These are phyloP conservation scores for Actinernus sp. DNA, from an alignment of 92 coral and sea anemone species.

Conservation along the genomic window DNA sequence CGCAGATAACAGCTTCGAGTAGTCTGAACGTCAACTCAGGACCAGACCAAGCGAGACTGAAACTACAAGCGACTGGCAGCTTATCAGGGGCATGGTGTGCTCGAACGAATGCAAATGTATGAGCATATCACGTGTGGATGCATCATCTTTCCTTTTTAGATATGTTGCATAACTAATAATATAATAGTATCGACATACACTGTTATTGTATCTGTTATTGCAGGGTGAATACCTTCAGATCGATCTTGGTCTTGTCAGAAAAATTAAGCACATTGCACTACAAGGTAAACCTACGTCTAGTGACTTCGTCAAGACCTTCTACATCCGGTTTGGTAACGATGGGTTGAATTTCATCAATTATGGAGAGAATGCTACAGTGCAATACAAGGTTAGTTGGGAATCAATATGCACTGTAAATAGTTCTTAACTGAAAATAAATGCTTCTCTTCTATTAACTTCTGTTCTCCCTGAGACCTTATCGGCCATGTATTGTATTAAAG, in stretches of 20 bases:
- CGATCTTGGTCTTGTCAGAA: constrained; percentile 75
- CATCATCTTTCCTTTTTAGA: too few species aligned
- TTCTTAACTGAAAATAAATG: too few species aligned
- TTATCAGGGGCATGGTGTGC: constrained; percentile 92
- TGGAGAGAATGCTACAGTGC: constrained; percentile 74
- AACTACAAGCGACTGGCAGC: constrained; percentile 41
- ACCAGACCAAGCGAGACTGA: constrained; percentile 87
- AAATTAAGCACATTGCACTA: constrained; percentile 67
- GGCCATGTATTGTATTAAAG: too few species aligned
- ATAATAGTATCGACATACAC: too few species aligned
- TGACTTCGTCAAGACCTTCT: constrained; percentile 73
- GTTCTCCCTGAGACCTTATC: too few species aligned
- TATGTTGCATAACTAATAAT: too few species aligned
- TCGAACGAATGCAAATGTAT: constrained; percentile 57
- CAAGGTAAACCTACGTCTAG: constrained; percentile 86
- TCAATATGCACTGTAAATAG: too few species aligned
- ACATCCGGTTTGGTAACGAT: constrained; percentile 75
- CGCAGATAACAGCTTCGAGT: constrained; percentile 86
- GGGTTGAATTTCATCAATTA: constrained; percentile 69
- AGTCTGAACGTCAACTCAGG: constrained; percentile 38
- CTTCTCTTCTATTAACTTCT: too few species aligned
- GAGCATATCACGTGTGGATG: too few species aligned
- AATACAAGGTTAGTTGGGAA: constrained; percentile 73
- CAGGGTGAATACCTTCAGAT: constrained; percentile 92
- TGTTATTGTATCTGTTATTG: too few species aligned